A percentile compares a stretch with the other conserved stretches of the same genome.
These are phyloP conservation scores for Phortica magna DNA, from an alignment of 2,888 invertebrate genomes.

Conservation along the genomic window DNA sequence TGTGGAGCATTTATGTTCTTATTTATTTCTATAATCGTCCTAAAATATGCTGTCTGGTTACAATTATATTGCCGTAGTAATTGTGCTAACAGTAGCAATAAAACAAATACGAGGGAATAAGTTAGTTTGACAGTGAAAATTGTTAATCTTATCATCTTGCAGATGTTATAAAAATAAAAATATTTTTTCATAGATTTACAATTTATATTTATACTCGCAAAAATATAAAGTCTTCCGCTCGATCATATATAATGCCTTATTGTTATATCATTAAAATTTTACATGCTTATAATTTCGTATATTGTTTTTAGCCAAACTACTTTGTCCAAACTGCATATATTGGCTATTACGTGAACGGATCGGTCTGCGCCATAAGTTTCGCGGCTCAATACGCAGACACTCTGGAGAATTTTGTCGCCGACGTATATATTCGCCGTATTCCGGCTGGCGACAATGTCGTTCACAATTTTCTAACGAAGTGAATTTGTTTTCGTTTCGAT, in stretches of 20 bases:
- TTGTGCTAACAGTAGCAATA: too few relatives aligned
- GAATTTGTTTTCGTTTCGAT: constrained; percentile 69
- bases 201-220: too few relatives aligned
- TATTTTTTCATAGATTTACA: too few relatives aligned
- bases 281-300: too few relatives aligned
- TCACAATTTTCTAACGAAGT: constrained; percentile 63
- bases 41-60: neutral
- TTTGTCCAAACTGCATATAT: constrained; percentile 15
- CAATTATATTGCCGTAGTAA: neutral
- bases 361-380: neutral
- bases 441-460: constrained; percentile 53
- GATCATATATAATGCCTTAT: too few relatives aligned
- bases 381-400: constrained; percentile 38
- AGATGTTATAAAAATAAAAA: too few relatives aligned
- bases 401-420: constrained; percentile 44
- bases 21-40: neutral
- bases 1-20: neutral
- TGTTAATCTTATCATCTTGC: too few relatives aligned
- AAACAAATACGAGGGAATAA: too few relatives aligned
- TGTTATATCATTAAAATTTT: too few relatives aligned
- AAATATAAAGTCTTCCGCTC: too few relatives aligned
- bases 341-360: constrained; percentile 30
- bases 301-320: too few relatives aligned
- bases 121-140: too few relatives aligned
- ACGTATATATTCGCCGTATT: constrained; percentile 42